Conservation (phyloP, 2,888 invertebrate species). For the Mylabris sibirica region DNA sequence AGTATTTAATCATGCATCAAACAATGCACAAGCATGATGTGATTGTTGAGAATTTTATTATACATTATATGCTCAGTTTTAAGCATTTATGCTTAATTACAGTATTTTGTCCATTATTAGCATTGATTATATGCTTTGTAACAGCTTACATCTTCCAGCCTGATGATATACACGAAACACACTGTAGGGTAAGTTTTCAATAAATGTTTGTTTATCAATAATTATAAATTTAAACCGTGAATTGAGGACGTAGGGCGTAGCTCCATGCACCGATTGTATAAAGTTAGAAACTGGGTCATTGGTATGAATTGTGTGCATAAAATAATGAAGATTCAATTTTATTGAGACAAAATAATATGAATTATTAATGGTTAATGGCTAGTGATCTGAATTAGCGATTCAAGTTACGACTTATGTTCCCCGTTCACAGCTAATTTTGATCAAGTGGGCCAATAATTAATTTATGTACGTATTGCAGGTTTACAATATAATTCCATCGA, state of each 20-base stretch:
- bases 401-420: too few relatives aligned
- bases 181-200: constrained; percentile 81
- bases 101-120: constrained; percentile 83
- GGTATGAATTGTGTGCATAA: too few relatives aligned
- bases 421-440: constrained; percentile 7
- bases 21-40: constrained; percentile 31
- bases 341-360: too few relatives aligned
- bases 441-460: too few relatives aligned
- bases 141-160: constrained; percentile 90
- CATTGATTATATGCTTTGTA: constrained; percentile 86
- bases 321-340: too few relatives aligned
- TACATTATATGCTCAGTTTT: constrained; percentile 78
- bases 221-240: too few relatives aligned
- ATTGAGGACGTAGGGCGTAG: too few relatives aligned
- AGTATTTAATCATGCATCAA: background rate
- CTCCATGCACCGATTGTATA: too few relatives aligned
- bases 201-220: background rate
- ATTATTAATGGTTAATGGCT: too few relatives aligned
- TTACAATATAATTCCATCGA: constrained; percentile 92
- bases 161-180: constrained; percentile 94
- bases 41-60: constrained; percentile 57
- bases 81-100: constrained; percentile 83
- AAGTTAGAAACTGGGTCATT: too few relatives aligned
- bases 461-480: constrained; percentile 68
- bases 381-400: too few relatives aligned